These are phyloP conservation scores for Oreochromis spilurus DNA, from an alignment of 2,113 vertebrate genomes.

Conservation along the genomic window DNA sequence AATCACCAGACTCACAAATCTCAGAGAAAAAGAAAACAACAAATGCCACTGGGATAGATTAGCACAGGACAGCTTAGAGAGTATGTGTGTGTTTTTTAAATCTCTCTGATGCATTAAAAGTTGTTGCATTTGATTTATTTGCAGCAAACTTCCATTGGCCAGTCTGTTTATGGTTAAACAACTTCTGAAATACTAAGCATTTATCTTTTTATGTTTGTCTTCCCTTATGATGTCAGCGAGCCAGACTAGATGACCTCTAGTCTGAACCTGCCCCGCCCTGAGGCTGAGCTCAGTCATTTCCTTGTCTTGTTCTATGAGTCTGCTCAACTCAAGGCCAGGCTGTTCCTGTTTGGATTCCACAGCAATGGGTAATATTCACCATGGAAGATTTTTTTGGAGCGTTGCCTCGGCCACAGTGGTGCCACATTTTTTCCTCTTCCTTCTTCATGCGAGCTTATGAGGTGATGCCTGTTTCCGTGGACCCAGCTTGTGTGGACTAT, in stretches of 20 bases:
- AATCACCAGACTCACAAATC: not conserved
- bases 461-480: not conserved
- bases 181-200: not conserved
- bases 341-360: conserved; percentile 57
- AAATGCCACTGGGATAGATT: not conserved
- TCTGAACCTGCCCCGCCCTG: conserved; percentile 15
- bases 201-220: not conserved
- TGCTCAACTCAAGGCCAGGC: not conserved
- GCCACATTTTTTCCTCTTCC: conserved; percentile 37
- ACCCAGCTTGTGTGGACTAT: not conserved
- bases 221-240: not conserved
- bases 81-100: not conserved
- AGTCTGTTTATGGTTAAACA: not conserved
- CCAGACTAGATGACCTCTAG: not conserved
- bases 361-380: conserved; percentile 12
- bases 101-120: not conserved
- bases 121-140: not conserved
- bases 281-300: conserved; percentile 49
- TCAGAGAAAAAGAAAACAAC: not conserved
- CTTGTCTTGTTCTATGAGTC: not conserved
- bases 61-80: not conserved
- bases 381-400: conserved; percentile 40
- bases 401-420: not conserved
- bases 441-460: not conserved
- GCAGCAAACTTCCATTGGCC: not conserved